Base-by-base conservation (phyloP, 2,797 vertebrate genomes). In the Geotrypetes seraphini region DNA sequence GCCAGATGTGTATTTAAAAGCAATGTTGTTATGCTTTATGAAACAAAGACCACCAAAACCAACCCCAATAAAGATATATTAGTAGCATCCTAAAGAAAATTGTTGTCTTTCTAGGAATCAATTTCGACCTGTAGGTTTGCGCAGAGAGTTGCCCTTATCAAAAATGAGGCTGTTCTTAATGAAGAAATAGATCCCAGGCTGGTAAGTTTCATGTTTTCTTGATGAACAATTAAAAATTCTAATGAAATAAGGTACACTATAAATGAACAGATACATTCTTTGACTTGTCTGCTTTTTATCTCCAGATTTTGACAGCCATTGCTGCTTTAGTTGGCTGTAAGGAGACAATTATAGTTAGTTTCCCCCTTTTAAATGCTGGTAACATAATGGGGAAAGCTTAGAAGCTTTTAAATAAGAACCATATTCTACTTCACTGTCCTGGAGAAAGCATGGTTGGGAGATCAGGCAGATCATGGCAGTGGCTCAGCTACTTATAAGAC, bases 61-160 rank as follows among this genome's bases (percentile, higher is more conserved):
- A n/a, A n/a, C n/a, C n/a, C n/a, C n/a, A n/a, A n/a, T n/a, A n/a
- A n/a, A n/a, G n/a, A n/a, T n/a, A n/a, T n/a, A n/a, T n/a, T n/a
- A n/a, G 5, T 24, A 19, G 12, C 18, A 42, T 38, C 18, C 54
- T 33, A 41, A 33, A n/a, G 9, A 18, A 4, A 5, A 25, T 17
- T 33, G 32, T 50, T 36, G 12, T 41, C 21, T 26, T 31, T 28
- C 18, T 42, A 98, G 95, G 95, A 99, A 47, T 95, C 92, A 28
- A 93, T 99, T 63, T 93, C 92, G 9, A 98, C 92, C 0, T 99
- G 93, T 47, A 89, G 92, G 53, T 99, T 99, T 60, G 89, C 96
- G 39, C 94, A 97, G 32, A 72, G 95, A 38, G 95, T 98, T 52
- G 88, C 90, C 19, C 72, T 96, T 33, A 97, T 99, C 56, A 97